Evolutionary conservation across 2,113 vertebrate genomes (phyloP).

Genomic region (Acanthochromis polyacanthus): DNA sequence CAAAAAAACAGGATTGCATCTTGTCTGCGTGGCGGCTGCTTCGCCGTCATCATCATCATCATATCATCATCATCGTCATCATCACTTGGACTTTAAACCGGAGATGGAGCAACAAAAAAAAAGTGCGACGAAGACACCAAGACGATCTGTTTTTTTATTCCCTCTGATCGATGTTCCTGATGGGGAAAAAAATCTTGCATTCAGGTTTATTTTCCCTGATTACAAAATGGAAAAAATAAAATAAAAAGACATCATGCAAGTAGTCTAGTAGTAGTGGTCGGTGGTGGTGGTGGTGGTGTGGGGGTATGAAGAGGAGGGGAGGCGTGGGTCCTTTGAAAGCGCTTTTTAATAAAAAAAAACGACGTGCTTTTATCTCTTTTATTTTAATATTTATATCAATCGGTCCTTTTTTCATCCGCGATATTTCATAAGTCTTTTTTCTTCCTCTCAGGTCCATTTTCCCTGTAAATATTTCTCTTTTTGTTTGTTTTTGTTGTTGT

Average conservation of each 20-base stretch:
- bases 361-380: slow-evolving; percentile 94
- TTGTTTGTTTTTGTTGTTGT: slow-evolving; percentile 74
- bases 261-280: slow-evolving; percentile 73
- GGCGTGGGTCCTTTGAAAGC: slow-evolving; percentile 96
- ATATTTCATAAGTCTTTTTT: slow-evolving; percentile 88
- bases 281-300: slow-evolving; percentile 73
- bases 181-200: slow-evolving; percentile 86
- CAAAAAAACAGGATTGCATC: slow-evolving; percentile 89
- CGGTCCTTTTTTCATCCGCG: slow-evolving; percentile 87
- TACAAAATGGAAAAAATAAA: slow-evolving; percentile 87
- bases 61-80: slow-evolving; percentile 46
- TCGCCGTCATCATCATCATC: slow-evolving; percentile 62
- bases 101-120: slow-evolving; percentile 69
- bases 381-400: slow-evolving; percentile 87
- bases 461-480: slow-evolving; percentile 88
- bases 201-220: slow-evolving; percentile 88
- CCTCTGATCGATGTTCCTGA: slow-evolving; percentile 94
- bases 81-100: slow-evolving; percentile 84
- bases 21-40: slow-evolving; percentile 85
- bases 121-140: slow-evolving; percentile 84
- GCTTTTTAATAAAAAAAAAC: slow-evolving; percentile 85
- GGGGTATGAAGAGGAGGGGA: slow-evolving; percentile 82
- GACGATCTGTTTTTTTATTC: slow-evolving; percentile 87
- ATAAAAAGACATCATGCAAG: slow-evolving; percentile 93
- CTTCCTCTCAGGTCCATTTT: slow-evolving; percentile 86